Percentiles rank a stretch among this genome's conserved stretches.
Evolutionary conservation across 2,888 invertebrate species (phyloP).

Genomic region (Halictus ligatus): DNA sequence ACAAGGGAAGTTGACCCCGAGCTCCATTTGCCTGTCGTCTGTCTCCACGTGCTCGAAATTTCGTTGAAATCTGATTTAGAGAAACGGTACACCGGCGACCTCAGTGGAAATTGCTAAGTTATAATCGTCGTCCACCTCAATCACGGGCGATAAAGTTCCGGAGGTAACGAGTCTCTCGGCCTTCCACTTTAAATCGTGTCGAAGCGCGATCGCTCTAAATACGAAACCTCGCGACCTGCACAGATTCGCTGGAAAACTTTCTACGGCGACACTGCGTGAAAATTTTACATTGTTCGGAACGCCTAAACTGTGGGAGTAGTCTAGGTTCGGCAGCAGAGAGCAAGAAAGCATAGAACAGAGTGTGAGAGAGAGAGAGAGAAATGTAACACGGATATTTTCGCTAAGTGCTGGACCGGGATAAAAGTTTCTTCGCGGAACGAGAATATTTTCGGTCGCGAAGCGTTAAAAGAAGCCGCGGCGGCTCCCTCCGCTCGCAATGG

Average conservation of each 20-base stretch:
- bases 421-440: conserved; percentile 42
- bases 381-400: conserved; percentile 20
- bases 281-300: not conserved
- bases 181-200: conserved; percentile 45
- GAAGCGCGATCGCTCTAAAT: conserved; percentile 43
- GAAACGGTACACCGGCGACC: conserved; percentile 36
- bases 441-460: conserved; percentile 35
- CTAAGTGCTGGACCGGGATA: conserved; percentile 37
- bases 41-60: conserved; percentile 49
- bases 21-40: conserved; percentile 12
- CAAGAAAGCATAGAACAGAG: not conserved
- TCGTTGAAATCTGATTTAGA: conserved; percentile 53
- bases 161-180: conserved; percentile 51
- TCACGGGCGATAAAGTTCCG: conserved; percentile 52
- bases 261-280: no score
- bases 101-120: conserved; percentile 52
- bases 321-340: not conserved
- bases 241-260: not conserved
- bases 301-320: not conserved
- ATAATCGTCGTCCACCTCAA: conserved; percentile 42
- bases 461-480: conserved; percentile 19
- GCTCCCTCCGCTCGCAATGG: conserved; percentile 34
- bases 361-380: not conserved
- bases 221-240: not conserved
- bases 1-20: conserved; percentile 18